Base-by-base conservation (phyloP, 2,888 invertebrate genomes). In the Spisula subtruncata region DNA sequence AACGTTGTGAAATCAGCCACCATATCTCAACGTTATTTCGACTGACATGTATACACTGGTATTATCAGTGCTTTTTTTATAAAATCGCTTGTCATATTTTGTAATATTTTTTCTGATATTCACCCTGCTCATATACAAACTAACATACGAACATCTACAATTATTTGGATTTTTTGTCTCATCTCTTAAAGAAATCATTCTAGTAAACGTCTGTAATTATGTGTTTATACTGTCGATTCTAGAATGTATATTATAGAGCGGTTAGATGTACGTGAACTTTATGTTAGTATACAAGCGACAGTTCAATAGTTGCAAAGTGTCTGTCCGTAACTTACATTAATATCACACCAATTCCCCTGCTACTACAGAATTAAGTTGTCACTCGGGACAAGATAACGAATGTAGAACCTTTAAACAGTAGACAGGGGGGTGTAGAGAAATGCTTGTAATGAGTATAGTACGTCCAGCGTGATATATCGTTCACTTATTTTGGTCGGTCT, bases 371-470 rank as follows among this genome's bases (percentile, higher is more conserved):
- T 75, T 75, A 75, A 32, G 75, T 75, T 75, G 75, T 75, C 75
- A 75, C 75, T 75, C 8, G 35, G 75, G 75, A 75, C 25, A 35
- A 6, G 75, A 75, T 75, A 75, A 75, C 29, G 75, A 75, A 75
- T 75, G 75, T 32, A 16, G 32, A 75, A 75, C 16, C 32, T 75
- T 75, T 75, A 25, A 75, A 18, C 12, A 75, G 35, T 35, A 75
- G 75, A 75, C 75, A 75, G 32, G 29, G 35, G 75, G 35, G 6
- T 32, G 32, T 75, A 75, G 16, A 75, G 35, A 16, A 35, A 75
- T 5, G 8, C 16, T 35, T 75, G 75, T 75, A 35, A 75, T 75
- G 35, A 75, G 75, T 75, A 75, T 12, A 75, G 35, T 75, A 14
- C 35, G 75, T 32, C 32, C 29, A 35, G 16, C 5, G 6, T 75